phyloP scores from a whole-genome alignment of 2,888 invertebrate species.

The Rhagonycha lutea region DNA sequence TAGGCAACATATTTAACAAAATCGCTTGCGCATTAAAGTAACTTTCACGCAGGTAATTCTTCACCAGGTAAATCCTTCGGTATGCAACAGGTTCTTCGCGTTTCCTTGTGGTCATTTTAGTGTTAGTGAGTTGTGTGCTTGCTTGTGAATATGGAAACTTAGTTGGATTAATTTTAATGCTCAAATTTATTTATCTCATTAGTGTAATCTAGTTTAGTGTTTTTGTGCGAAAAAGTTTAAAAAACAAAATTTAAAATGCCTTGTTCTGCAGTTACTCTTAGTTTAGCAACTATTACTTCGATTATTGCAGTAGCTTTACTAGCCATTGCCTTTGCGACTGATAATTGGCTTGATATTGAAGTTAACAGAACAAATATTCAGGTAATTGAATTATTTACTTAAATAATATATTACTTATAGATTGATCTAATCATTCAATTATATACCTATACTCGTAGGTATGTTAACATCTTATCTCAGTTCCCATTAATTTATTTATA shows the following conservation, averaged over 20 bases:
- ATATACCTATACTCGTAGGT: background rate
- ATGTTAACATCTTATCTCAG: background rate
- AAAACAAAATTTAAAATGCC: slow-evolving; percentile 67
- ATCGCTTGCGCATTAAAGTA: slow-evolving; percentile 12
- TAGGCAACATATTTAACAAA: slow-evolving; percentile 19
- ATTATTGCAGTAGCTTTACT: slow-evolving; percentile 92
- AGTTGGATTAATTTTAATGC: slow-evolving; percentile 20
- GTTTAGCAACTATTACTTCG: slow-evolving; percentile 93
- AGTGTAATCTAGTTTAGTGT: slow-evolving; percentile 5
- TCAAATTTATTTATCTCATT: slow-evolving; percentile 1
- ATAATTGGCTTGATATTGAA: slow-evolving; percentile 95
- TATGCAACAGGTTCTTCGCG: slow-evolving; percentile 37
- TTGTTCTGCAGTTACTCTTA: slow-evolving; percentile 92
- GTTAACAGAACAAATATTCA: slow-evolving; percentile 87
- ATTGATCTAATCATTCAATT: background rate
- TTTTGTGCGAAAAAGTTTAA: slow-evolving; percentile 15
- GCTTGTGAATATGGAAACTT: slow-evolving; percentile 29
- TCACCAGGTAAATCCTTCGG: slow-evolving; percentile 29
- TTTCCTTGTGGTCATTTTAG: slow-evolving; percentile 31
- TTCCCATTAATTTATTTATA: background rate
- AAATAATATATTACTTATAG: background rate
- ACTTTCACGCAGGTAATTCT: slow-evolving; percentile 27
- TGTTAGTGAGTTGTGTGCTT: slow-evolving; percentile 27
- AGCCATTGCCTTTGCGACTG: slow-evolving; percentile 93
- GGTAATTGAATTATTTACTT: slow-evolving; percentile 60